Evolutionary conservation across 2,113 vertebrate species (phyloP).

Genomic region (Ictalurus furcatus): DNA sequence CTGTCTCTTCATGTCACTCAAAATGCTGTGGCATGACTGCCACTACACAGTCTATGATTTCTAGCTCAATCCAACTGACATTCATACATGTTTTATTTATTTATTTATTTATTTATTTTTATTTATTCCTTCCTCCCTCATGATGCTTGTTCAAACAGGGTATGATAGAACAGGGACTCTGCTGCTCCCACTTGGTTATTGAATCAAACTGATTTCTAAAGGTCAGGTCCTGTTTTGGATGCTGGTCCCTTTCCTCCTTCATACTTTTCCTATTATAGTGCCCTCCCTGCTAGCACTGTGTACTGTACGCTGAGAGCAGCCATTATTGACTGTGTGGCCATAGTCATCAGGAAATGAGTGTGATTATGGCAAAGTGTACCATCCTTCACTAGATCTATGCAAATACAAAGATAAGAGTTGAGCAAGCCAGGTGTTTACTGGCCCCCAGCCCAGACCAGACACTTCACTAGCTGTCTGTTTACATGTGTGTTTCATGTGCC

Average conservation of each 20-base stretch:
- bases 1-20: not conserved
- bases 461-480: slow-evolving; percentile 29
- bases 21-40: slow-evolving; percentile 7
- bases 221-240: slow-evolving; percentile 47
- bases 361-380: slow-evolving; percentile 41
- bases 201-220: slow-evolving; percentile 38
- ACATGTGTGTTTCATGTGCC: slow-evolving; percentile 7
- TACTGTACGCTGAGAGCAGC: slow-evolving; percentile 4
- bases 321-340: slow-evolving; percentile 45
- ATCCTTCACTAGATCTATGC: slow-evolving; percentile 35
- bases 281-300: slow-evolving; percentile 42
- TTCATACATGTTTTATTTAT: not conserved
- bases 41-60: not conserved
- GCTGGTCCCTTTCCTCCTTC: slow-evolving; percentile 12
- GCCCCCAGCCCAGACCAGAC: slow-evolving; percentile 2
- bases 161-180: slow-evolving; percentile 3
- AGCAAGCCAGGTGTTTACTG: slow-evolving; percentile 14
- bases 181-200: slow-evolving; percentile 4
- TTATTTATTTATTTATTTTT: no score
- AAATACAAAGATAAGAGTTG: slow-evolving; percentile 49
- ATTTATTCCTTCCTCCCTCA: not conserved
- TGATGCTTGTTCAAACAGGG: slow-evolving; percentile 18
- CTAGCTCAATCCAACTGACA: not conserved
- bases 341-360: slow-evolving; percentile 44
- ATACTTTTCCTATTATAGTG: slow-evolving; percentile 54